These are phyloP conservation scores for Lepisosteus osseus DNA, from an alignment of 2,113 vertebrate genomes.

Conservation along the genomic window DNA sequence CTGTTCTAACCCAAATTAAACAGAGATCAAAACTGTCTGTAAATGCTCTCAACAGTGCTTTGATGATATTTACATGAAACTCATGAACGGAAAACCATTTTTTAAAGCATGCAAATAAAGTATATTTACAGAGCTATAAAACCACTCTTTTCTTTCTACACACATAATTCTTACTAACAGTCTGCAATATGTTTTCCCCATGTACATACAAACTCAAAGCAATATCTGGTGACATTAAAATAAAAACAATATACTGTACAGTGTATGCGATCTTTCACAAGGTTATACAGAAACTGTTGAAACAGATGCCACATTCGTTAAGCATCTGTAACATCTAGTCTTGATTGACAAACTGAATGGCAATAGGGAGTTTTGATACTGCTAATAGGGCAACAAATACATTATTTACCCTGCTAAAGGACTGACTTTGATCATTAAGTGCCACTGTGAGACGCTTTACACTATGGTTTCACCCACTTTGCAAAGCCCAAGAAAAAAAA, in stretches of 20 bases:
- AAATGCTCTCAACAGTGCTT: slow-evolving; percentile 68
- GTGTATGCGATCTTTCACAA: not conserved
- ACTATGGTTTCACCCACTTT: not conserved
- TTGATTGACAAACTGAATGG: not conserved
- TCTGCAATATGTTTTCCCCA: slow-evolving; percentile 3
- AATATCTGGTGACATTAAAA: not conserved
- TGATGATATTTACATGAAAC: slow-evolving; percentile 46
- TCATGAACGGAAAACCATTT: slow-evolving; percentile 38
- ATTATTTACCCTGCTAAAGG: not conserved
- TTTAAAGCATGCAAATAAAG: slow-evolving; percentile 31
- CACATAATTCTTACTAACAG: not conserved
- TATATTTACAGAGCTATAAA: slow-evolving; percentile 31
- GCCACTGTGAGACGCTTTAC: not conserved
- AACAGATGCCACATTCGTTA: not conserved
- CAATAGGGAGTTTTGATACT: slow-evolving; percentile 33
- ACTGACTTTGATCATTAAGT: not conserved
- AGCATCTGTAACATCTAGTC: not conserved
- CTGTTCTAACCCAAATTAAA: slow-evolving; percentile 30
- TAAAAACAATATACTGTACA: not conserved
- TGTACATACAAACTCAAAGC: slow-evolving; percentile 16
- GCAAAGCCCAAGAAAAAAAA: not conserved
- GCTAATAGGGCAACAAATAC: not conserved
- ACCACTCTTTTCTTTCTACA: slow-evolving; percentile 35
- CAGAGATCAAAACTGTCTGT: slow-evolving; percentile 54
- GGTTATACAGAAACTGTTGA: slow-evolving; percentile 4